Base-by-base conservation (phyloP, 64 coral and sea anemone genomes). In the Pocillopora damicornis region DNA sequence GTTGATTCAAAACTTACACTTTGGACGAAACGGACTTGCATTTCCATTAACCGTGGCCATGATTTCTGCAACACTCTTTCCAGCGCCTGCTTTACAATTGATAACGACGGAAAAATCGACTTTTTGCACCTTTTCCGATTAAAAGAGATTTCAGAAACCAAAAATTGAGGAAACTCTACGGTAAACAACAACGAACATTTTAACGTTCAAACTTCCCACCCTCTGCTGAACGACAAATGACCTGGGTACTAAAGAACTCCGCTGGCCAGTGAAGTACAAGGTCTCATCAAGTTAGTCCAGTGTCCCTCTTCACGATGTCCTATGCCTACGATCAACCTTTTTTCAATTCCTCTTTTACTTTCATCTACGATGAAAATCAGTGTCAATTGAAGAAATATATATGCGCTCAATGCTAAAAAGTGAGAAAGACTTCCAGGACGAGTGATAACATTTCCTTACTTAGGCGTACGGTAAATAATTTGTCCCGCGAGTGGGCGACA, bases 1-100 rank as follows among this genome's bases (percentile, higher is more conserved):
- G 30, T 30, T 30, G 30, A 30, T 64, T 61, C 1, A 1, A 38
- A 75, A 93, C 91, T 93, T 73, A 93, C 91, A 83, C 75, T 93
- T 93, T 60, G 91, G 91, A 72, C 91, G 91, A 85, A 93, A 88
- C 5, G 91, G 91, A 60, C 91, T 93, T 0, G 86, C 91, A 74
- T 67, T 38, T 0, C 91, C 91, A 16, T 85, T 85, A 73, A 85
- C 38, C 15, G 81, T n/a, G 25, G 81, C 37, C 81, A 85, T 85
- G 63, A 72, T 63, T 36, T 81, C 5, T 36, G 78, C n/a, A 79
- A 51, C 45, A 3, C 20, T 37, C 45, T 51, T 15, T 13, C 23
- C 25, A 4, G 20, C 22, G 18, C 20, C 25, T 11, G 56, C 14
- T 59, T 13, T 16, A 79, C 38, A 79, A 13, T 30, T 26, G 59